Evolutionary conservation across 2,888 invertebrate genomes (phyloP).

Genomic region (Scrobipalpa costella): DNA sequence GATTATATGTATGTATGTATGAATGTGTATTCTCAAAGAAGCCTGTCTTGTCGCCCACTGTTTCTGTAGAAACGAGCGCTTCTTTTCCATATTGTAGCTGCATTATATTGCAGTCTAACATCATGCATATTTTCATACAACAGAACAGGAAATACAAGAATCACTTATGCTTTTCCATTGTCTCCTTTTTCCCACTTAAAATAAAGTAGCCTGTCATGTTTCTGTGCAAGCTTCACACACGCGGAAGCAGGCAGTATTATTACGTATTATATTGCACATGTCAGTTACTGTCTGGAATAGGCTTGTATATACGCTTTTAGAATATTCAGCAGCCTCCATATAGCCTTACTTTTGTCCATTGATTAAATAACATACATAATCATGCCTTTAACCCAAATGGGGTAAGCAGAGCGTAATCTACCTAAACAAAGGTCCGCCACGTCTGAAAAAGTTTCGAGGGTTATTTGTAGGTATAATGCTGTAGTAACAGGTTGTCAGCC

Average conservation of each 20-base stretch:
- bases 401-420: too few species aligned
- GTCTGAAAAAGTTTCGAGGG: too few species aligned
- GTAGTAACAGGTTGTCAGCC: too few species aligned
- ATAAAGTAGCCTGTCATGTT: background rate
- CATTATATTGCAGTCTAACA: background rate
- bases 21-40: background rate
- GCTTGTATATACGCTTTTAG: background rate
- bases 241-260: background rate
- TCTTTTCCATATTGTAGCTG: background rate
- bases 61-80: background rate
- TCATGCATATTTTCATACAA: constrained; percentile 4
- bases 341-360: too few species aligned
- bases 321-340: too few species aligned
- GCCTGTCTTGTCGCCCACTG: background rate
- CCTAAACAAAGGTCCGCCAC: too few species aligned
- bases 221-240: background rate
- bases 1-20: too few species aligned
- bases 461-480: too few species aligned
- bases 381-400: too few species aligned
- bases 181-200: constrained; percentile 4
- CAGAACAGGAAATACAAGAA: background rate
- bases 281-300: background rate
- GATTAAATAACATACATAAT: too few species aligned
- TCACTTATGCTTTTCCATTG: background rate
- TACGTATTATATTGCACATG: background rate